Evolutionary conservation across 2,888 invertebrate species (phyloP).

Genomic region (Oscheius sp.): DNA sequence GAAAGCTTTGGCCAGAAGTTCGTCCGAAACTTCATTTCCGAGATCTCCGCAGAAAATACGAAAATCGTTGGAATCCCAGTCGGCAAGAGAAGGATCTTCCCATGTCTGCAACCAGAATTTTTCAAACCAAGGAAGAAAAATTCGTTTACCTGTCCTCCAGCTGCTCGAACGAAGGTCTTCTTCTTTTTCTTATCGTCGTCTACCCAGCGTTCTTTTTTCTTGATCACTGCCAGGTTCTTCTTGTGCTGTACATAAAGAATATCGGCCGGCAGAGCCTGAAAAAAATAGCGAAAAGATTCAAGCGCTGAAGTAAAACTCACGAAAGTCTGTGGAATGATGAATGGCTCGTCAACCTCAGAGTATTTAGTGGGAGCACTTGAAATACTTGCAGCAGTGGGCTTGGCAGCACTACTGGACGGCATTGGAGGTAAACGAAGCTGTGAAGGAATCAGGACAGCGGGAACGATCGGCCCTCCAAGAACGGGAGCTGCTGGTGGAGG

Average conservation of each 20-base stretch:
- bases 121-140: background rate
- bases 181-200: constrained; percentile 68
- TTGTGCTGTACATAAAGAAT: constrained; percentile 67
- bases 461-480: constrained; percentile 15
- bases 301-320: constrained; percentile 14
- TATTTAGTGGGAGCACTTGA: constrained; percentile 29
- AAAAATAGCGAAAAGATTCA: background rate
- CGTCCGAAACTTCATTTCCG: constrained; percentile 98
- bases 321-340: constrained; percentile 17
- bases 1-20: constrained; percentile 93
- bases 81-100: constrained; percentile 92
- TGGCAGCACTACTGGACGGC: background rate
- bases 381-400: background rate
- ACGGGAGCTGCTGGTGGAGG: constrained; percentile 19
- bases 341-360: constrained; percentile 23
- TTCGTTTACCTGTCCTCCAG: constrained; percentile 64
- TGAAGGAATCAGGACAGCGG: constrained; percentile 13
- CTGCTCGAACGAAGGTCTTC: constrained; percentile 69
- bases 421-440: constrained; percentile 19
- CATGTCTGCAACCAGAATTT: constrained; percentile 79
- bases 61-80: constrained; percentile 97
- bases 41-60: constrained; percentile 98
- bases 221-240: constrained; percentile 54
- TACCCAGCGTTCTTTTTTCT: constrained; percentile 38
- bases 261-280: constrained; percentile 64